These are phyloP conservation scores for Pangasius mekongensis DNA, from an alignment of 2,797 vertebrate species.

Conservation along the genomic window DNA sequence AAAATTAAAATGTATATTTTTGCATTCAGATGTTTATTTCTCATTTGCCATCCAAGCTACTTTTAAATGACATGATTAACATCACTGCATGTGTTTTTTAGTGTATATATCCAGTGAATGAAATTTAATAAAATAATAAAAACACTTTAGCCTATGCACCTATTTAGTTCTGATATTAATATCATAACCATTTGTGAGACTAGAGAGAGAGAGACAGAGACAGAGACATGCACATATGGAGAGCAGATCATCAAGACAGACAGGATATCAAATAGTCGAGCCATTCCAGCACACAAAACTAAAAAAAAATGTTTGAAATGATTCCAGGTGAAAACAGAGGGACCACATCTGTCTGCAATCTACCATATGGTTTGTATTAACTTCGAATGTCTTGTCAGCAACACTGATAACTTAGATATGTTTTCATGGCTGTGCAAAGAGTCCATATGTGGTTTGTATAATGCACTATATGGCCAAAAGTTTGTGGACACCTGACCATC, in stretches of 20 bases:
- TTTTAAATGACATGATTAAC: not conserved
- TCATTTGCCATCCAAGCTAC: not conserved
- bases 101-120: not conserved
- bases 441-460: not conserved
- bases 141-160: not conserved
- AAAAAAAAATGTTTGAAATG: slow-evolving; percentile 28
- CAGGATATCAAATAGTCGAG: slow-evolving; percentile 39
- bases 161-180: not conserved
- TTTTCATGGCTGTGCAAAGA: slow-evolving; percentile 26
- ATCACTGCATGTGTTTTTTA: not conserved
- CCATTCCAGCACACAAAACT: not conserved
- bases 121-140: slow-evolving; percentile 4
- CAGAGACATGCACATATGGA: slow-evolving; percentile 31
- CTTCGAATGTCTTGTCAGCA: slow-evolving; percentile 50
- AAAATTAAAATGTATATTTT: slow-evolving; percentile 57
- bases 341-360: slow-evolving; percentile 63
- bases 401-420: slow-evolving; percentile 6
- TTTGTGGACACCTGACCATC: not conserved
- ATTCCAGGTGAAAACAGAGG: slow-evolving; percentile 33
- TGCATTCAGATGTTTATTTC: slow-evolving; percentile 23
- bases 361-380: slow-evolving; percentile 50
- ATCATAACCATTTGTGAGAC: not conserved
- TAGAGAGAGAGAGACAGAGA: not conserved
- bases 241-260: slow-evolving; percentile 42
- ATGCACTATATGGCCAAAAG: not conserved